Evolutionary conservation across 1,140 invertebrate species (phyloP), one percentile per base, ranked within the genome.

Genomic region (Drosophila simulans): DNA sequence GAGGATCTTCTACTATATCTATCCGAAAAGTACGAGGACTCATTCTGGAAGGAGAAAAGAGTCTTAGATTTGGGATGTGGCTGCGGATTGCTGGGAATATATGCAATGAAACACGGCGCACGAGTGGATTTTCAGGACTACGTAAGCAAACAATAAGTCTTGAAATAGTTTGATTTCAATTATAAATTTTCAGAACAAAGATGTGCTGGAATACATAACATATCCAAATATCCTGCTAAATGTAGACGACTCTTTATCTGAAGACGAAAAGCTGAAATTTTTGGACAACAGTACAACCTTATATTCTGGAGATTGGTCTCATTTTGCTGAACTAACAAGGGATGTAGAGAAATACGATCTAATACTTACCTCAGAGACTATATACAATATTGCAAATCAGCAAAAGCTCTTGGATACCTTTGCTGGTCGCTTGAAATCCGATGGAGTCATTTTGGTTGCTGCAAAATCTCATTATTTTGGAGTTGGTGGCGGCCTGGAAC

Each of bases 381-480:
- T 98, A 82, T 98, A 98, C 83, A 98, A 97, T 93, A 89, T 94
- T 40, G 93, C 94, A 1, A 97, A 96, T 93, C 96, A 98, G 90
- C 78, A 92, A 20, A 98, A 97, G 90, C 86, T 98, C 0, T 93
- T 95, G 45, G 79, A 95, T 46, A 91, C 97, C 40, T 95, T 98
- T 78, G 93, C 95, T 85, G 82, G 93, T 35, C 93, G 93, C 59
- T 90, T 98, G n/a, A 95, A 94, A 78, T 79, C 92, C 48, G 77
- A 93, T 88, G 97, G 97, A 43, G 80, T 93, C 39, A 94, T 95
- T 92, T 94, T 94, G 91, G 80, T 98, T 35, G 97, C 97, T 63
- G 97, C 95, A 1, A 98, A 98, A 94, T 95, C 94, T 8, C 95
- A 96, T 93, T 98, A 98, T 92, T 98, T 98, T 94, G 97, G 97